Base-by-base conservation (phyloP, 2,888 invertebrate species). In the Himalopsyche kuldschensis region DNA sequence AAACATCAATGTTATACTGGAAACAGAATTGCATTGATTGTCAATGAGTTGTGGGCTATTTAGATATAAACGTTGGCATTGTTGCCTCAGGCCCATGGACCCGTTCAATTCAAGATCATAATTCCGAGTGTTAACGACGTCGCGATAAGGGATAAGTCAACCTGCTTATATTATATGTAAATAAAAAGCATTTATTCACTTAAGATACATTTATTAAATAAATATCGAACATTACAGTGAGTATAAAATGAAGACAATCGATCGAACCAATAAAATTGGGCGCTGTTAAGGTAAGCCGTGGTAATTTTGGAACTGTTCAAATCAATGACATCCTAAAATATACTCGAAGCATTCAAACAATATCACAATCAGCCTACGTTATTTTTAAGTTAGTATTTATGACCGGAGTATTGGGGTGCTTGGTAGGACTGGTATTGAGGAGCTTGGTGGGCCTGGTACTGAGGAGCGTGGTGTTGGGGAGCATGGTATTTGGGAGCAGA, bases 401-500 rank as follows among this genome's bases (percentile, higher is more conserved):
- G 55, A 6, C 55, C 24, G 24, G 5, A 20, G 20, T 24, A 41
- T 41, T 41, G 41, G 41, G 41, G 41, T 41, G 41, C 41, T 15
- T 41, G 41, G 15, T 41, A 41, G 3, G 69, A n/a, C 8, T 30
- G 30, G 24, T 69, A 30, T 24, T 69, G 69, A 15, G 24, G 30
- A 30, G 69, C 24, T 10, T 69, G 30, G 69, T 69, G 69, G 15
- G 69, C 69, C 24, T 69, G 69, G 15, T 20, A 27, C n/a, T 20
- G 20, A 8, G 63, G 63, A 27, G 63, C 63, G 63, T 63, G 63
- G 63, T 69, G 5, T 20, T 24, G 24, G 69, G 69, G 69, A 15
- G 69, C 69, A 2, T 69, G 69, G 69, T 85, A 87, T 84, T 87
- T 87, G 32, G 88, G 87, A 32, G 85, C 86, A 31, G 87, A 81